A percentile compares a stretch with the other conserved stretches of the same genome.
Conservation (phyloP, 2,113 vertebrate genomes). For the Urocynchramus pylzowi region DNA sequence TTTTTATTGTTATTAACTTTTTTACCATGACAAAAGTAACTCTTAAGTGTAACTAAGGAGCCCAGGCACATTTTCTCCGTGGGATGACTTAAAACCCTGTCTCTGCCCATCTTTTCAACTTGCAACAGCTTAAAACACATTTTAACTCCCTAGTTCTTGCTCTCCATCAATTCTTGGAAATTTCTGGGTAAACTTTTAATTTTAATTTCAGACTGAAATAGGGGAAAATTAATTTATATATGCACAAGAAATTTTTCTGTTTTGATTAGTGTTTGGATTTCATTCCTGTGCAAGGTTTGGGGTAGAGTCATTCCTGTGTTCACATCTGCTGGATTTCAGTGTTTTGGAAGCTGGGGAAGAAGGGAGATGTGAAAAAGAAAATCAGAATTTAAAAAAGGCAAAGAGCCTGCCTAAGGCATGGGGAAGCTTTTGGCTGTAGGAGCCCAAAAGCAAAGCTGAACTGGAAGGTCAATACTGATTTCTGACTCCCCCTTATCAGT, state of each 20-base stretch:
- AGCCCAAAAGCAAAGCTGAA: background rate
- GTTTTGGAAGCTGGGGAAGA: background rate
- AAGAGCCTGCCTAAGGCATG: background rate
- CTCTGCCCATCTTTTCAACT: background rate
- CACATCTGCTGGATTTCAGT: background rate
- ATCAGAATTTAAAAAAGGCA: background rate
- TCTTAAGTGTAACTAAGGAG: background rate
- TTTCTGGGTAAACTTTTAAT: background rate
- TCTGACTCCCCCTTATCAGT: accelerated
- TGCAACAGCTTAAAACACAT: background rate
- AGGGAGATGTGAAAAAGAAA: background rate
- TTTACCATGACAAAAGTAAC: background rate
- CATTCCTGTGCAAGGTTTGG: background rate
- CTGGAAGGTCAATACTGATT: background rate
- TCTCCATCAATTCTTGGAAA: background rate
- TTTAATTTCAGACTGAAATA: background rate
- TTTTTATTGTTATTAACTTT: background rate
- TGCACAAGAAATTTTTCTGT: background rate
- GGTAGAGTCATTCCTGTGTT: background rate
- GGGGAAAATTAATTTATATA: background rate
- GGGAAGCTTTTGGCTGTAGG: background rate
- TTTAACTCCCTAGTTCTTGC: background rate
- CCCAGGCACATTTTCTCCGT: background rate
- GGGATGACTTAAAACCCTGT: background rate
- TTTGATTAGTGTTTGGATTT: background rate